Base-by-base conservation (phyloP, 1,140 invertebrate genomes). In the Euschistus heros region DNA sequence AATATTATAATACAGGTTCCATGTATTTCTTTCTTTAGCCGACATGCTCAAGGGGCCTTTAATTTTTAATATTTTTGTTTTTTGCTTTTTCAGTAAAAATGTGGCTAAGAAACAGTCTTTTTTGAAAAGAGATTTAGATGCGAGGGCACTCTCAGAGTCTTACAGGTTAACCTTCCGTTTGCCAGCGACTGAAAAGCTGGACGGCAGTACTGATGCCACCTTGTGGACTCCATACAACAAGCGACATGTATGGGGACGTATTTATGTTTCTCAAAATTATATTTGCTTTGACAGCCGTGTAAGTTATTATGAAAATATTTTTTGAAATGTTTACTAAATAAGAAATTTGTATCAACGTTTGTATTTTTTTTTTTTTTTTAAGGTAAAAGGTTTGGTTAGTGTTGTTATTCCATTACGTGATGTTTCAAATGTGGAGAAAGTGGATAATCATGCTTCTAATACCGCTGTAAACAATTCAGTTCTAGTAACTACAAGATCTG, bases 171-270 rank as follows among this genome's bases (percentile, higher is more conserved):
- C 86, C 66, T 98, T 97, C 74, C 82, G 91, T 66, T 80, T 98
- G 66, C 94, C 94, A 2, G 80, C 84, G 50, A 78, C 75, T 26
- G 95, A 97, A 77, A 96, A 94, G 76, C 78, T 98, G 42, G 95
- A 98, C 78, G 95, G 96, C 0, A 87, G 86, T 67, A 88, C 91
- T 44, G 87, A 91, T 71, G 93, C 91, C 74, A 86, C 87, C 2
- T 76, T 98, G 22, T 94, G 91, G 87, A 96, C 94, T n/a, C 94
- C 94, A 0, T 98, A 94, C 72, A 91, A 95, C 73, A 96, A 96
- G 73, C 84, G 84, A 69, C 85, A 93, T 72, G 88, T 92, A 63
- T 84, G 84, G 77, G 96, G 96, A n/a, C 83, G 85, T 69, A 80
- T 98, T 68, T 98, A 89, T 77, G 76, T 99, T 26, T 98, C 94